Evolutionary conservation across 1,140 invertebrate genomes (phyloP), one percentile per base, ranked within the genome.

Genomic region (Eufriesea mexicana): DNA sequence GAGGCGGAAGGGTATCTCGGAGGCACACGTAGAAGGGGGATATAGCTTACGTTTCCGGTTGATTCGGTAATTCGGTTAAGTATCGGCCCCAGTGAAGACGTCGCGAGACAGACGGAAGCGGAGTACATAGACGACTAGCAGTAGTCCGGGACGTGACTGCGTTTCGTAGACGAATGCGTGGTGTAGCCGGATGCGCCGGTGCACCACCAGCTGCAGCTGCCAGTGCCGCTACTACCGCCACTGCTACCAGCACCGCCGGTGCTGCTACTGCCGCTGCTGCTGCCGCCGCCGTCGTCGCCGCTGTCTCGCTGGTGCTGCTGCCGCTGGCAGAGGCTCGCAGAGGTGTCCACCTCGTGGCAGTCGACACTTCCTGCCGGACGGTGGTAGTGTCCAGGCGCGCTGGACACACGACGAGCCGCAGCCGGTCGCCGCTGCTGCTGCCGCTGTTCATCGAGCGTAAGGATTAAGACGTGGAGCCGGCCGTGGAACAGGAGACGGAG

Each of bases 281-380:
- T 45, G 35, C 51, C 42, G 45, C 49, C 54, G 47, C 84, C 61
- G 72, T 61, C 61, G 79, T 73, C 57, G 67, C 68, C 59, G 70
- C 57, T 49, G 51, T 47, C 59, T 35, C 59, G 54, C 68, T 70
- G 62, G 61, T 71, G 59, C 79, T 73, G 79, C 75, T 79, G 64
- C 80, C 74, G 82, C 76, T 84, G 72, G 86, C 86, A 80, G 86
- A 79, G 84, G 78, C 83, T 85, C 86, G 74, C 83, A 88, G 87
- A 88, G 86, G 74, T 83, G 83, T 87, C 74, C 86, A 87, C 86
- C 87, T 88, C 86, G 87, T 88, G 87, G 86, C 84, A 85, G 84
- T 81, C 87, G 86, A 85, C 87, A 88, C 83, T 88, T 88, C 79
- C 86, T 88, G 79, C 79, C 83, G 87, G 87, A 88, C 87, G 87